These are phyloP conservation scores for Labrus mixtus DNA, from an alignment of 2,113 vertebrate species.

Conservation along the genomic window DNA sequence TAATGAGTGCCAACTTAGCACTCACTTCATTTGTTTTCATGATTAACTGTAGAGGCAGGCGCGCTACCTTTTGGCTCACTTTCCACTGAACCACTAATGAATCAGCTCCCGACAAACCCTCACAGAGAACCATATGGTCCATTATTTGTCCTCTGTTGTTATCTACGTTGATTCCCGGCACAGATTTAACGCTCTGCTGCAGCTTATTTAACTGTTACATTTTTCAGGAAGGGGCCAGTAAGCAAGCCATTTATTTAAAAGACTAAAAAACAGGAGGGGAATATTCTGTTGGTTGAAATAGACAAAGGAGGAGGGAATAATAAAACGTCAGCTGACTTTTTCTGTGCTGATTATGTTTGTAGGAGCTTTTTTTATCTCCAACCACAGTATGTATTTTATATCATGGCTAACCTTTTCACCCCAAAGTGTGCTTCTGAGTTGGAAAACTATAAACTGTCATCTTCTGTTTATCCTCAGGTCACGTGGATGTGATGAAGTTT, in stretches of 20 bases:
- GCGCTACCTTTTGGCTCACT: conserved; percentile 29
- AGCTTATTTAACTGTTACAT: conserved; percentile 4
- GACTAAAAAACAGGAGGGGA: conserved; percentile 26
- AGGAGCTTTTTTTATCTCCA: conserved; percentile 2
- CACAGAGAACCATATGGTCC: conserved; percentile 43
- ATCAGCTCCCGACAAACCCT: conserved; percentile 20
- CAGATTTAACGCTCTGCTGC: conserved; percentile 32
- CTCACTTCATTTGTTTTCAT: conserved; percentile 35
- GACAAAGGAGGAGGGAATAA: conserved; percentile 4
- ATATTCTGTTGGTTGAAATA: conserved; percentile 34
- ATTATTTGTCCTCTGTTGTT: conserved; percentile 49
- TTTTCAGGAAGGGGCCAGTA: conserved; percentile 11
- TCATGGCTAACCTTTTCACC: too few species aligned
- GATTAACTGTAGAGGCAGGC: conserved; percentile 26
- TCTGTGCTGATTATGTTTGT: conserved; percentile 3
- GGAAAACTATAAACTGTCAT: background rate
- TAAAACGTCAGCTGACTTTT: background rate
- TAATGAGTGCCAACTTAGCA: conserved; percentile 38
- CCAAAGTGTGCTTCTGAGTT: background rate
- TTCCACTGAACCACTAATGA: conserved; percentile 38
- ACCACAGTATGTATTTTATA: too few species aligned
- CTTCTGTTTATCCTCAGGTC: conserved; percentile 78
- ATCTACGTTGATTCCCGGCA: conserved; percentile 27
- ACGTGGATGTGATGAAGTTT: conserved; percentile 88
- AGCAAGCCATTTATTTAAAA: conserved; percentile 35